Percentiles rank a stretch among this genome's conserved stretches.
phyloP scores from a whole-genome alignment of 1,140 invertebrate species.

The Macrostomum lignano region DNA sequence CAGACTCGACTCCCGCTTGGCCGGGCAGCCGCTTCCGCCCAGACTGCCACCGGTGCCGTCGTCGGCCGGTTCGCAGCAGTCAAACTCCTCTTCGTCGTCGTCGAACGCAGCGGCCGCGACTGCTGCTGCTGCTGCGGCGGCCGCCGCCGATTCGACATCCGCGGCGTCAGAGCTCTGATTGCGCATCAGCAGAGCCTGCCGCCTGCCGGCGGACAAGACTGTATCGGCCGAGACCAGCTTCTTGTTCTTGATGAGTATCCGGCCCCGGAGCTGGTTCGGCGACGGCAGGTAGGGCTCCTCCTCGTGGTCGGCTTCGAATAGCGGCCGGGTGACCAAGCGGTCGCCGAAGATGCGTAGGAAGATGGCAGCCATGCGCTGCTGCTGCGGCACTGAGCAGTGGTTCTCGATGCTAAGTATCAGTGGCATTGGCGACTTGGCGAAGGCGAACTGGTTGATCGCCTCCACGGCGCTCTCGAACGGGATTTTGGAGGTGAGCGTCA shows the following conservation, averaged over 20 bases:
- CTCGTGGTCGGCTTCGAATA: slow-evolving; percentile 57
- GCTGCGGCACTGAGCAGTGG: slow-evolving; percentile 66
- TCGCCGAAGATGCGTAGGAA: slow-evolving; percentile 81
- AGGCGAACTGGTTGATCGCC: slow-evolving; percentile 62
- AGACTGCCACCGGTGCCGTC: too few species aligned
- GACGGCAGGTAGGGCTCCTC: slow-evolving; percentile 50
- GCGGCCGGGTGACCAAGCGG: slow-evolving; percentile 54
- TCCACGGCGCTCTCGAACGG: slow-evolving; percentile 57
- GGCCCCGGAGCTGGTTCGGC: slow-evolving; percentile 55
- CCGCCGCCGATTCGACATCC: too few species aligned
- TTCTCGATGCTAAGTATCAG: slow-evolving; percentile 82
- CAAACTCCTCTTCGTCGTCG: too few species aligned
- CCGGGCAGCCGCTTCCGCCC: too few species aligned
- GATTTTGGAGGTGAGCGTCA: slow-evolving; percentile 68
- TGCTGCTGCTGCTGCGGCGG: too few species aligned
- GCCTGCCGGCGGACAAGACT: too few species aligned
- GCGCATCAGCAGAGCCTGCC: too few species aligned
- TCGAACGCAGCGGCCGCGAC: too few species aligned
- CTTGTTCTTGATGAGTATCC: slow-evolving; percentile 98
- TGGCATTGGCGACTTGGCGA: slow-evolving; percentile 61
- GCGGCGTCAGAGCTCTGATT: too few species aligned
- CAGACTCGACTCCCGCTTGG: too few species aligned
- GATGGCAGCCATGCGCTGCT: slow-evolving; percentile 73
- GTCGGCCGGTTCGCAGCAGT: too few species aligned
- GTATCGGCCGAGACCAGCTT: slow-evolving; percentile 2